Evolutionary conservation across 2,113 vertebrate genomes (phyloP).

Genomic region (Tachuris rubrigastra): DNA sequence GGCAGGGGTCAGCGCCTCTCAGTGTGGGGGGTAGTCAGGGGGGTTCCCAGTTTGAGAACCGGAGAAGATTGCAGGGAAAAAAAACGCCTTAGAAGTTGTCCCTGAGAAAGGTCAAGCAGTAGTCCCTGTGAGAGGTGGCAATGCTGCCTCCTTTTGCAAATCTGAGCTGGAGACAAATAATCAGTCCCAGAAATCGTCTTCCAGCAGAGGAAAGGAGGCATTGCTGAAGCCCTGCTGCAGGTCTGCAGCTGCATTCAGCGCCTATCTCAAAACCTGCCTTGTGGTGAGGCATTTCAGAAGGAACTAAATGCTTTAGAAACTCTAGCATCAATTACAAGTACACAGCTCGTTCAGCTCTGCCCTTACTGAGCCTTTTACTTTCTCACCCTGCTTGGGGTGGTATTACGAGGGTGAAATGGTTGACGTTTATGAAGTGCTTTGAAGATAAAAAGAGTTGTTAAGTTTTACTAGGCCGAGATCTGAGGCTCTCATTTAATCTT

Average conservation of each 20-base stretch:
- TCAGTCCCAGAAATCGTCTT: neutral
- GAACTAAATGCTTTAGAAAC: neutral
- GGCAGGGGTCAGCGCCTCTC: neutral
- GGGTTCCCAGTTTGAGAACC: neutral
- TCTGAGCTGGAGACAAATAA: neutral
- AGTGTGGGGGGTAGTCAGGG: neutral
- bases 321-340: neutral
- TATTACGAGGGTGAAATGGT: neutral
- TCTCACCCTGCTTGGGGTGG: neutral
- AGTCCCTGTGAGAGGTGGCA: neutral
- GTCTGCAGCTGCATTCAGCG: neutral
- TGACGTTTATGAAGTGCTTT: neutral
- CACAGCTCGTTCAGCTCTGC: neutral
- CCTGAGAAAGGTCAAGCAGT: neutral
- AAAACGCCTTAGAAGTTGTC: neutral
- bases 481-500: neutral
- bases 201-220: neutral
- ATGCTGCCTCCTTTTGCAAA: neutral
- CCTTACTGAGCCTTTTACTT: neutral
- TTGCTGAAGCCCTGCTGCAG: neutral
- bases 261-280: neutral
- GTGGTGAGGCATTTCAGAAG: neutral
- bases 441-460: neutral
- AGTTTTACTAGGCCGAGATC: neutral
- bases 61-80: neutral